Conservation (phyloP, 2,888 invertebrate species). For the Drosophila atripex region DNA sequence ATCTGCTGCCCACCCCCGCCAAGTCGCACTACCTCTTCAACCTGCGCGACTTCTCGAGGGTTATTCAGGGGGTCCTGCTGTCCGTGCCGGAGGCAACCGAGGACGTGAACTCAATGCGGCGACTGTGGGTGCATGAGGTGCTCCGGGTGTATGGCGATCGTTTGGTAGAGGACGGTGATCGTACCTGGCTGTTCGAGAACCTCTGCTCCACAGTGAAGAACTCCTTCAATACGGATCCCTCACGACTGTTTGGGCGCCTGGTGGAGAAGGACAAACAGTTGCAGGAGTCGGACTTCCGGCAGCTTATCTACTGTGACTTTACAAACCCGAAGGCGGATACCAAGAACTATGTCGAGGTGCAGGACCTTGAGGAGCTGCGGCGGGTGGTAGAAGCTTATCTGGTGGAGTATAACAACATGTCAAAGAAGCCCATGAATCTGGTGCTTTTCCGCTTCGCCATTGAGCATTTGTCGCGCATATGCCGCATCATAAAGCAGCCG, state of each 20-base stretch:
- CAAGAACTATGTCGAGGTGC: slow-evolving; percentile 94
- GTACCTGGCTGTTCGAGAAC: slow-evolving; percentile 91
- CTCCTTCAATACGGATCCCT: slow-evolving; percentile 88
- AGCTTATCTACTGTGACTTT: slow-evolving; percentile 96
- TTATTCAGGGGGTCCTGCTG: slow-evolving; percentile 95
- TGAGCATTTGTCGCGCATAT: slow-evolving; percentile 96
- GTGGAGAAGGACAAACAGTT: slow-evolving; percentile 84
- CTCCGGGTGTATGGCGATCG: slow-evolving; percentile 96
- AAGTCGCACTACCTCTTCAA: slow-evolving; percentile 98
- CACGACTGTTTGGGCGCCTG: slow-evolving; percentile 89
- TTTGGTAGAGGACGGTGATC: slow-evolving; percentile 92
- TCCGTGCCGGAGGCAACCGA: slow-evolving; percentile 97
- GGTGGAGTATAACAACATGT: slow-evolving; percentile 96
- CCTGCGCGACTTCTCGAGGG: slow-evolving; percentile 95
- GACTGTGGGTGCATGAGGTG: slow-evolving; percentile 97
- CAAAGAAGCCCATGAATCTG: slow-evolving; percentile 97
- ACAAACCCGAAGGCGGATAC: slow-evolving; percentile 96
- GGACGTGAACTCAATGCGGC: slow-evolving; percentile 92
- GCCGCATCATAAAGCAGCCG: slow-evolving; percentile 95
- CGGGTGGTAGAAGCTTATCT: slow-evolving; percentile 94
- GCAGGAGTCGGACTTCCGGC: slow-evolving; percentile 92
- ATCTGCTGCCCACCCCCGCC: slow-evolving; percentile 94
- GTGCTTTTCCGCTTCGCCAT: slow-evolving; percentile 97
- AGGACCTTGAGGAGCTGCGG: slow-evolving; percentile 91
- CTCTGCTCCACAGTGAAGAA: slow-evolving; percentile 86